Percentiles rank a stretch among this genome's conserved stretches.
Evolutionary conservation across 2,797 vertebrate species (phyloP).

Genomic region (Syndactyla subalaris): DNA sequence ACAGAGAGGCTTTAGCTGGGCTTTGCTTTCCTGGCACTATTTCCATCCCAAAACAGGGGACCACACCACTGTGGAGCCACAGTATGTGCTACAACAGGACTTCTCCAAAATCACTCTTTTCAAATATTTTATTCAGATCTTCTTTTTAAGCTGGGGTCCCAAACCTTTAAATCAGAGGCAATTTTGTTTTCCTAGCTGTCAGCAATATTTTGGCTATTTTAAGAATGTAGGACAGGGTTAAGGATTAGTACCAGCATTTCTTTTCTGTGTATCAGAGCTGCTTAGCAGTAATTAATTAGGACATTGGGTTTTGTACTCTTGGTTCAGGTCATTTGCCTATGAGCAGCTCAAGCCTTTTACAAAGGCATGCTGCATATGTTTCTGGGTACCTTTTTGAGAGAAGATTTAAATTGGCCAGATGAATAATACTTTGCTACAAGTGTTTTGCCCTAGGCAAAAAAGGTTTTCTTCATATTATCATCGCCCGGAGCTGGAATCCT

Average conservation of each 20-base stretch:
- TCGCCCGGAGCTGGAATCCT: conserved; percentile 79
- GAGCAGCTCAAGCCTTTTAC: conserved; percentile 79
- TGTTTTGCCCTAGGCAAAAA: conserved; percentile 84
- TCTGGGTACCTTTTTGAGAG: conserved; percentile 81
- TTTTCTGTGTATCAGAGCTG: conserved; percentile 83
- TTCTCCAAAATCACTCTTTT: not conserved
- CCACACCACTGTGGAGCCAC: accelerated
- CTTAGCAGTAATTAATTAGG: conserved; percentile 88
- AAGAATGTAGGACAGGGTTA: conserved; percentile 84
- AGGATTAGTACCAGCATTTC: conserved; percentile 83
- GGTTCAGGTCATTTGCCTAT: conserved; percentile 85
- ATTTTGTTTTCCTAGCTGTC: conserved; percentile 80
- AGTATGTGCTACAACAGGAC: not conserved
- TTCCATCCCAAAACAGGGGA: not conserved
- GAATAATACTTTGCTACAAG: conserved; percentile 85
- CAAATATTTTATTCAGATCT: not conserved
- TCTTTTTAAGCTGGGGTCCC: not conserved
- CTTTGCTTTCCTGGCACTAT: not conserved
- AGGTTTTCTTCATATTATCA: conserved; percentile 79
- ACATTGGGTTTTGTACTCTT: conserved; percentile 83
- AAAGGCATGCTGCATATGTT: conserved; percentile 84
- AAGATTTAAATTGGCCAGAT: conserved; percentile 85
- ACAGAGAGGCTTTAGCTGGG: not conserved
- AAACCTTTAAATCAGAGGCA: conserved; percentile 58
- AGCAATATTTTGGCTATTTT: conserved; percentile 84